Conservation (phyloP, 2,888 invertebrate genomes). For the Ectemnius continuus region DNA sequence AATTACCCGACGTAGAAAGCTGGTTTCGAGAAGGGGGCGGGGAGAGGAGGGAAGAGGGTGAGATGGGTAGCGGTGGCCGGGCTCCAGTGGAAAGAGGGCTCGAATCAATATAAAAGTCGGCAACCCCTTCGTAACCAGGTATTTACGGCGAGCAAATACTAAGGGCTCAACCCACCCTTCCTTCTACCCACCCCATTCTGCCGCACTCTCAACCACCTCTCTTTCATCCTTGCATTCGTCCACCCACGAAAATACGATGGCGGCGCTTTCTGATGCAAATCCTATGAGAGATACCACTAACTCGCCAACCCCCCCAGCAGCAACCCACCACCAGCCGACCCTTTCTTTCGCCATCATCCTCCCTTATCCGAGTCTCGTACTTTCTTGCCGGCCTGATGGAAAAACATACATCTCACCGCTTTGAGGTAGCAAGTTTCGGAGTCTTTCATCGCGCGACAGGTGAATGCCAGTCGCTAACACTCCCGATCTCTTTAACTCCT, state of each 20-base stretch:
- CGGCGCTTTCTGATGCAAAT: conserved; percentile 73
- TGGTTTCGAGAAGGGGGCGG: conserved; percentile 27
- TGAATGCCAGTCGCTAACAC: conserved; percentile 11
- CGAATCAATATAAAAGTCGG: conserved; percentile 64
- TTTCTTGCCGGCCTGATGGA: conserved; percentile 14
- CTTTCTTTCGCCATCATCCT: conserved; percentile 18
- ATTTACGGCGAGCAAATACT: conserved; percentile 70
- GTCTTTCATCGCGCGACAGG: conserved; percentile 25
- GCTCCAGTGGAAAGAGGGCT: conserved; percentile 26
- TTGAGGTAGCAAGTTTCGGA: not conserved
- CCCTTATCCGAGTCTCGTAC: conserved; percentile 1
- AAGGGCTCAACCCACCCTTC: conserved; percentile 41
- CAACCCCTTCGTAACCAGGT: conserved; percentile 65
- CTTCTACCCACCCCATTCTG: conserved; percentile 24
- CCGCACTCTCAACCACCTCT: conserved; percentile 40
- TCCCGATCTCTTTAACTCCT: too few species aligned
- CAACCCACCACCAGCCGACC: not conserved
- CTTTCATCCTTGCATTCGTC: conserved; percentile 56
- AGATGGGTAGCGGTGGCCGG: conserved; percentile 11
- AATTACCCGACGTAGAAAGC: conserved; percentile 30
- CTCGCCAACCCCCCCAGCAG: not conserved
- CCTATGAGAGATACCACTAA: conserved; percentile 54
- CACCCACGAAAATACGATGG: conserved; percentile 28
- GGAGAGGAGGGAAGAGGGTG: conserved; percentile 16
- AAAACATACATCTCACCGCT: conserved; percentile 20